These are phyloP conservation scores for Tetraneura akinire DNA, from an alignment of 1,140 invertebrate species.

Conservation along the genomic window DNA sequence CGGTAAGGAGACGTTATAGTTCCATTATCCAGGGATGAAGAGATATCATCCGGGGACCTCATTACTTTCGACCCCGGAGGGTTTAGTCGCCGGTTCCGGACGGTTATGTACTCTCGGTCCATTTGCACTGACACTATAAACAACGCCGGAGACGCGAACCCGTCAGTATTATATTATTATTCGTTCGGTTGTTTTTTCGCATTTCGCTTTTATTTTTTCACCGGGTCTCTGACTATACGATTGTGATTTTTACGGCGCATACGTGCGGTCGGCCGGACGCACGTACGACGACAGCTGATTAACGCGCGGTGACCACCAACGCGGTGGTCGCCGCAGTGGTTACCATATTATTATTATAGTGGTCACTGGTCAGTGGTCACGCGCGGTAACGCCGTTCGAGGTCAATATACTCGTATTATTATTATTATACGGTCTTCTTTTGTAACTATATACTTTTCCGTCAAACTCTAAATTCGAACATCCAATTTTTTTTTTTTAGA, in stretches of 20 bases:
- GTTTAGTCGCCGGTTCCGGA: not conserved
- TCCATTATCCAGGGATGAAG: not conserved
- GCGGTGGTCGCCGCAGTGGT: not conserved
- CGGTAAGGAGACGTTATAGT: too few species aligned
- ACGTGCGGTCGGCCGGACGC: not conserved
- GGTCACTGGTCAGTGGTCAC: too few species aligned
- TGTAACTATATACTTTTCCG: too few species aligned
- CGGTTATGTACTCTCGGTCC: conserved; percentile 7
- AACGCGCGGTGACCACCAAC: not conserved
- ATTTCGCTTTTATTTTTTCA: conserved; percentile 8
- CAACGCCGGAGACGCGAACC: not conserved
- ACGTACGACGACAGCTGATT: too few species aligned
- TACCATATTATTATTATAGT: not conserved
- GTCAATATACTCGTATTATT: too few species aligned
- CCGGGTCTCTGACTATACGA: not conserved
- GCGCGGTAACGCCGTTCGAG: too few species aligned
- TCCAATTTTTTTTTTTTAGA: too few species aligned
- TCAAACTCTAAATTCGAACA: too few species aligned
- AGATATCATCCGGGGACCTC: conserved; percentile 40
- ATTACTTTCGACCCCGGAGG: conserved; percentile 9
- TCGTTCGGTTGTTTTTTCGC: not conserved
- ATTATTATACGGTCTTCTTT: too few species aligned
- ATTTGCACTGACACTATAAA: conserved; percentile 28
- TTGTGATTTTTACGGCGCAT: not conserved
- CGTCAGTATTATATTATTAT: not conserved